phyloP scores from a whole-genome alignment of 2,797 vertebrate species.

The Strix occidentalis region DNA sequence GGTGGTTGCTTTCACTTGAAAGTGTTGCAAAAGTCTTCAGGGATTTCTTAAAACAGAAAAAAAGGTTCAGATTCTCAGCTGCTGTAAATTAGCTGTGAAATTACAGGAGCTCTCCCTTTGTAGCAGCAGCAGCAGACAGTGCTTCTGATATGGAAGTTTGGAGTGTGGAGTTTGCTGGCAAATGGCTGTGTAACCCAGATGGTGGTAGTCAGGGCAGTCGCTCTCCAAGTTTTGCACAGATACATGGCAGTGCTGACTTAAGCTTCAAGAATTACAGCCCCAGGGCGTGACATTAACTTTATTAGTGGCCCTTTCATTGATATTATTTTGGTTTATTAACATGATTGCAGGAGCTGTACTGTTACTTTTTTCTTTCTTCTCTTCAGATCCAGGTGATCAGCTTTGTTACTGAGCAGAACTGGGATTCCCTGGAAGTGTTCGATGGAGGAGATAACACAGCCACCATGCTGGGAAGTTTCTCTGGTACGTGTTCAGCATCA shows the following conservation, averaged over 20 bases:
- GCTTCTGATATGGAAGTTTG: neutral
- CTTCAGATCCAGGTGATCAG: constrained; percentile 96
- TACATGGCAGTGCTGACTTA: neutral
- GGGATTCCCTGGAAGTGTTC: constrained; percentile 98
- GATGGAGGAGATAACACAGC: constrained; percentile 96
- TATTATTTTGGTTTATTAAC: neutral
- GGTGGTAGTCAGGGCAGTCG: neutral
- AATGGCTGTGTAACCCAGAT: neutral
- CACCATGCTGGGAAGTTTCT: constrained; percentile 97
- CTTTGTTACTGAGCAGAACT: constrained; percentile 99
- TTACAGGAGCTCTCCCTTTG: neutral
- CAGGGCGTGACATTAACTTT: neutral
- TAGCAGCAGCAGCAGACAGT: neutral
- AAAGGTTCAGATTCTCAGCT: neutral
- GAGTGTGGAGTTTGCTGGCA: neutral
- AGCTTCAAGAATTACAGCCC: neutral
- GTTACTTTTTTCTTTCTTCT: neutral
- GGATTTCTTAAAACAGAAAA: neutral
- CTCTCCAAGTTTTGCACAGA: neutral
- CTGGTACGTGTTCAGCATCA: constrained; percentile 76
- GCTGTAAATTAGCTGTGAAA: neutral
- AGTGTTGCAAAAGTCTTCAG: neutral
- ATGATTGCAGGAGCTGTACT: neutral
- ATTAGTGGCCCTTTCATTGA: neutral
- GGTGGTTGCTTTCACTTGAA: neutral